Evolutionary conservation across 2,113 vertebrate species (phyloP).

Genomic region (Isichthys henryi): DNA sequence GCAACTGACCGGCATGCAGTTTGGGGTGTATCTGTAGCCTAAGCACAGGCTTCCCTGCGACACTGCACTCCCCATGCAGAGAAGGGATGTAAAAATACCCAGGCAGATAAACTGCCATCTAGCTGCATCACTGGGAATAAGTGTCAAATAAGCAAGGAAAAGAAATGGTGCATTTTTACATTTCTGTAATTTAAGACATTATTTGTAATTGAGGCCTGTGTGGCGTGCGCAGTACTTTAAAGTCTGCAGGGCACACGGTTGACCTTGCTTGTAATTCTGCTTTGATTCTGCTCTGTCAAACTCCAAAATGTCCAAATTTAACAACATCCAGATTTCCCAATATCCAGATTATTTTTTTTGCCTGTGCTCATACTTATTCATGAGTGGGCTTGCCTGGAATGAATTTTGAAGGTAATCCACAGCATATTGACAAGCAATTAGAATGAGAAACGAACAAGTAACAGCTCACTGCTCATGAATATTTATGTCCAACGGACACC

Average conservation of each 20-base stretch:
- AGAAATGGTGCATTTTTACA: neutral
- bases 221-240: neutral
- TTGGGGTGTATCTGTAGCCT: neutral
- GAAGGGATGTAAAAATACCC: neutral
- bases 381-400: neutral
- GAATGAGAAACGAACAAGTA: neutral
- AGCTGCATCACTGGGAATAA: neutral
- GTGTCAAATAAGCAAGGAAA: neutral
- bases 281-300: neutral
- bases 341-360: neutral
- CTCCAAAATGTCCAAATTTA: neutral
- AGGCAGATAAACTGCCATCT: neutral
- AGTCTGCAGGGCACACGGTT: neutral
- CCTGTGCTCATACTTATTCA: neutral
- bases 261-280: neutral
- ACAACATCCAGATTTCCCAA: neutral
- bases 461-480: neutral
- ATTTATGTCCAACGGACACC: neutral
- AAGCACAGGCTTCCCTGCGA: neutral
- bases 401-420: neutral
- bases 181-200: neutral
- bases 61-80: neutral
- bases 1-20: neutral
- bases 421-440: slow-evolving; percentile 8
- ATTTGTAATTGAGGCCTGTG: neutral